Evolutionary conservation across 2,113 vertebrate species (phyloP).

Genomic region (Lethenteron camtschaticum): DNA sequence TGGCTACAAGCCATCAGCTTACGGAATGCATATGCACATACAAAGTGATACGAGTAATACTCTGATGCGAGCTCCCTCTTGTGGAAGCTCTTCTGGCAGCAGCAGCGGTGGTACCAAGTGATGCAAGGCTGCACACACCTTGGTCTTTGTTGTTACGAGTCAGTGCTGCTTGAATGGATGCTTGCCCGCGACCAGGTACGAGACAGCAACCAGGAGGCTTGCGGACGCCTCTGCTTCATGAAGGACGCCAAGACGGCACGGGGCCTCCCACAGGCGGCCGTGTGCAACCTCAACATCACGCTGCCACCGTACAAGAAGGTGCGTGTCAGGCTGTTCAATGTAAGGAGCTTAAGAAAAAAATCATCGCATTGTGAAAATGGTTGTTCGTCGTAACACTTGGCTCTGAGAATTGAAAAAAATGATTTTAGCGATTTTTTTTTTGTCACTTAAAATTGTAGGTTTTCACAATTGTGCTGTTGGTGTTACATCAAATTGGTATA

Average conservation of each 20-base stretch:
- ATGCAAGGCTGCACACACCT: neutral
- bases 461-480: no score
- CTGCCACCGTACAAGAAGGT: slow-evolving; percentile 86
- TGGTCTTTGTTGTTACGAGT: no score
- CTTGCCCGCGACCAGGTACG: slow-evolving; percentile 33
- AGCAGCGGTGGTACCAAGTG: neutral
- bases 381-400: no score
- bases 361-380: no score
- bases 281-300: slow-evolving; percentile 77
- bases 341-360: no score
- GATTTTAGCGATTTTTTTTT: no score
- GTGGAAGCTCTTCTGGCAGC: neutral
- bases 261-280: slow-evolving; percentile 53
- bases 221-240: slow-evolving; percentile 67
- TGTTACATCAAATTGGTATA: no score
- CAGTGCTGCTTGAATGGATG: neutral
- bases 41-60: neutral
- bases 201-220: slow-evolving; percentile 70
- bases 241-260: slow-evolving; percentile 89
- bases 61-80: neutral
- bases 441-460: no score
- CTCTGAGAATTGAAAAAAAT: no score
- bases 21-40: neutral
- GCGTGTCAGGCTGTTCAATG: neutral
- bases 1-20: neutral